Conservation (phyloP, 2,113 vertebrate genomes). For the Mus spicilegus region DNA sequence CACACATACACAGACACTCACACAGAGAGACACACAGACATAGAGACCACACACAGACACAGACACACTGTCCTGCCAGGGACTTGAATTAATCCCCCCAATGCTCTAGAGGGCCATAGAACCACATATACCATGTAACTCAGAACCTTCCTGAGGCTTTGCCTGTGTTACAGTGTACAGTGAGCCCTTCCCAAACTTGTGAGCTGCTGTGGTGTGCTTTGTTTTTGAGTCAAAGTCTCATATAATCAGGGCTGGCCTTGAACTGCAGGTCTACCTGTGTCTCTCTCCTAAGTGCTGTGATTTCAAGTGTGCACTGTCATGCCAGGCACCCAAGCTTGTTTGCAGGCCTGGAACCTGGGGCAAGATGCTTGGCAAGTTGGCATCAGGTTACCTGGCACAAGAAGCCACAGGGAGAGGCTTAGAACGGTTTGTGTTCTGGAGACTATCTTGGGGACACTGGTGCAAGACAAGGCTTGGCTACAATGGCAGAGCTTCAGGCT, state of each 20-base stretch:
- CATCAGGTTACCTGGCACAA: neutral
- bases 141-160: neutral
- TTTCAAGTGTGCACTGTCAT: neutral
- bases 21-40: neutral
- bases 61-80: neutral
- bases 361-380: neutral
- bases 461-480: neutral
- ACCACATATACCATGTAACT: neutral
- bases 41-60: neutral
- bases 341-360: neutral
- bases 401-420: neutral
- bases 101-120: neutral
- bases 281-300: neutral
- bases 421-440: neutral
- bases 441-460: neutral
- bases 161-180: neutral
- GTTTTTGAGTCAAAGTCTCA: neutral
- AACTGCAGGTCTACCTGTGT: neutral
- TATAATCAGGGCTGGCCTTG: neutral
- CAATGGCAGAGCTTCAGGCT: neutral
- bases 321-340: neutral
- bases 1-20: neutral
- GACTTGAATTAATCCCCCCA: neutral
- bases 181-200: neutral
- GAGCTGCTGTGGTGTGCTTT: neutral